Evolutionary conservation across 2,113 vertebrate species (phyloP).

Genomic region (Sebastes schlegelii): DNA sequence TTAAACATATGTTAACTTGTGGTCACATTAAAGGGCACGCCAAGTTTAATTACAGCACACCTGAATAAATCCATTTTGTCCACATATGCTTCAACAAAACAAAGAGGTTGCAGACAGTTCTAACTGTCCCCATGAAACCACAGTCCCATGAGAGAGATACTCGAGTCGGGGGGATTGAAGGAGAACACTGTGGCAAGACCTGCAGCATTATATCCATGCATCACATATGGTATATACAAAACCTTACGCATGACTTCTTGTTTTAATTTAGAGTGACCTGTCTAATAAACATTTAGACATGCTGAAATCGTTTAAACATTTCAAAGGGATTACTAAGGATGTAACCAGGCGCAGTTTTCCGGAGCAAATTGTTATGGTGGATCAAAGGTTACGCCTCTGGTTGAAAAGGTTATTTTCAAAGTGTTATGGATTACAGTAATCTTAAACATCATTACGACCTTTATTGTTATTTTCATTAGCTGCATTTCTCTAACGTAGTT

Average conservation of each 20-base stretch:
- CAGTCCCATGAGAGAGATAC: neutral
- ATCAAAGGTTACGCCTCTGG: conserved; percentile 41
- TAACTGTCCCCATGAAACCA: neutral
- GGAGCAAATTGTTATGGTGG: conserved; percentile 30
- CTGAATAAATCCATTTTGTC: neutral
- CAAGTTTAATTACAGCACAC: too few relatives aligned
- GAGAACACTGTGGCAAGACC: neutral
- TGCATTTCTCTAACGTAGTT: neutral
- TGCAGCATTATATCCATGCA: conserved; percentile 34
- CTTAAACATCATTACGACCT: conserved; percentile 8
- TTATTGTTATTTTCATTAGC: neutral
- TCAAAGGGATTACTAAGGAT: conserved; percentile 45
- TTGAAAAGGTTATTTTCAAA: conserved; percentile 33
- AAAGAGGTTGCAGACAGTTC: neutral
- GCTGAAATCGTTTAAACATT: conserved; percentile 47
- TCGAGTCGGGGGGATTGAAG: neutral
- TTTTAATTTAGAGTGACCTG: conserved; percentile 45
- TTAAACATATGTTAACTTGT: too few relatives aligned
- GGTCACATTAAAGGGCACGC: too few relatives aligned
- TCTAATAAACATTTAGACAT: conserved; percentile 57
- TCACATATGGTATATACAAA: conserved; percentile 50
- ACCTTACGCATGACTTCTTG: conserved; percentile 42
- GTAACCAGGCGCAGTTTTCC: conserved; percentile 27
- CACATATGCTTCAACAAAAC: neutral
- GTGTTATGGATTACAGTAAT: conserved; percentile 23